These are phyloP conservation scores for Ferrisia virgata DNA, from an alignment of 2,888 invertebrate species.

Conservation along the genomic window DNA sequence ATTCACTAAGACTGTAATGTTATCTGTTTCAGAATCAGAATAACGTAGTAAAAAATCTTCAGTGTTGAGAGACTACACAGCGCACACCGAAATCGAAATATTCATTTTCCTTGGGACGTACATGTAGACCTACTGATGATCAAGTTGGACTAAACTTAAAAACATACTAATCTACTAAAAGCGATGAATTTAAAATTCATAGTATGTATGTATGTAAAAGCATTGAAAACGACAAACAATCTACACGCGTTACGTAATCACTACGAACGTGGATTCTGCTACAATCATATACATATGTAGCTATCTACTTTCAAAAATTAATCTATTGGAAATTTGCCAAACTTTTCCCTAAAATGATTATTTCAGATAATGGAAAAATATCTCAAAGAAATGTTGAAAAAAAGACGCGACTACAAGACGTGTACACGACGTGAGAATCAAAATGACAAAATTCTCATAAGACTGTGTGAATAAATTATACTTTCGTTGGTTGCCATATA, in stretches of 20 bases:
- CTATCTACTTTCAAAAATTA: not conserved
- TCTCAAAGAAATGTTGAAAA: not conserved
- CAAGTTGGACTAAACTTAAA: too few species aligned
- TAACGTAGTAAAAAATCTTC: too few species aligned
- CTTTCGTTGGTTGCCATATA: not conserved
- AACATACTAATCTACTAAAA: too few species aligned
- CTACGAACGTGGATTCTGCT: too few species aligned
- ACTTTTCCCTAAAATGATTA: not conserved
- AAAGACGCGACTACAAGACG: not conserved
- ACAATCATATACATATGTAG: not conserved
- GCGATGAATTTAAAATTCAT: too few species aligned
- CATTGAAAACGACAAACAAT: not conserved
- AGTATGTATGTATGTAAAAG: too few species aligned
- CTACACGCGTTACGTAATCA: not conserved
- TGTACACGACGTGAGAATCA: not conserved
- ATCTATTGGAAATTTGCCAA: not conserved
- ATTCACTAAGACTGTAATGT: too few species aligned
- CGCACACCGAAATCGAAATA: too few species aligned
- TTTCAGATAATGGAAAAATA: not conserved
- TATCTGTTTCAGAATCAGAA: too few species aligned
- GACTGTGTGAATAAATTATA: not conserved
- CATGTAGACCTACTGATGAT: too few species aligned
- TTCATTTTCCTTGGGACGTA: too few species aligned
- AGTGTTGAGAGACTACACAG: too few species aligned
- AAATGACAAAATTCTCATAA: constrained; percentile 1